Base-by-base conservation (phyloP, 2,888 invertebrate species). In the Galerucella calmariensis region DNA sequence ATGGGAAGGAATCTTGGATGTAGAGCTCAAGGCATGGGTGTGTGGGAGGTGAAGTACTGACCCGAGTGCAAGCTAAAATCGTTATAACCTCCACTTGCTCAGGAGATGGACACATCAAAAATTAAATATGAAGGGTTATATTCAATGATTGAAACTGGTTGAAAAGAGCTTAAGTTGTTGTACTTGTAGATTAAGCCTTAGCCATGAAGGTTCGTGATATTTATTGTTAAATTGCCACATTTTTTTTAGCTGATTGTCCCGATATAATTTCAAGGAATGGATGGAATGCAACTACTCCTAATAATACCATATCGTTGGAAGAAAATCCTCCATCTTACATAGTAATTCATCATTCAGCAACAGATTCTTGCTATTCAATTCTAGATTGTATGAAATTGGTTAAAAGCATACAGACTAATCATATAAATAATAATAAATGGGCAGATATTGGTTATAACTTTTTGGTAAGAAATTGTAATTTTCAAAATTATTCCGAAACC, bases 281-380 rank as follows among this genome's bases (percentile, higher is more conserved):
- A 80, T 89, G 89, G 89, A 86, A 86, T 27, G 89, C 88, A n/a
- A 3, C 76, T 11, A 77, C 87, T 2, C 79, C 86, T 2, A 81
- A 74, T 65, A 5, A 72, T 12, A n/a, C 71, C 1, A 66, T 77
- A 69, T 79, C 84, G 0, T 69, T 78, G 67, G 9, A 10, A 5
- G 74, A 79, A 44, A 80, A 85, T 77, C 88, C 88, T 4, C 84
- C 88, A 14, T 86, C 85, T 2, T 83, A 83, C 67, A 83, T 86
- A 14, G 78, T 89, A 2, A 84, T 89, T 73, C 89, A 89, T 82
- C 89, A 89, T 78, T 86, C 88, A 4, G 86, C 81, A 2, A 81
- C 83, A 1, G 78, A 82, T 9, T 62, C 79, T 20, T 89, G 89
- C 73, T 83, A 80, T 0, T 85, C 82, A 2, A 81, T 81, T 73